Percentiles rank a stretch among this genome's conserved stretches.
phyloP scores from a whole-genome alignment of 2,797 vertebrate genomes.

The Malurus leucopterus region DNA sequence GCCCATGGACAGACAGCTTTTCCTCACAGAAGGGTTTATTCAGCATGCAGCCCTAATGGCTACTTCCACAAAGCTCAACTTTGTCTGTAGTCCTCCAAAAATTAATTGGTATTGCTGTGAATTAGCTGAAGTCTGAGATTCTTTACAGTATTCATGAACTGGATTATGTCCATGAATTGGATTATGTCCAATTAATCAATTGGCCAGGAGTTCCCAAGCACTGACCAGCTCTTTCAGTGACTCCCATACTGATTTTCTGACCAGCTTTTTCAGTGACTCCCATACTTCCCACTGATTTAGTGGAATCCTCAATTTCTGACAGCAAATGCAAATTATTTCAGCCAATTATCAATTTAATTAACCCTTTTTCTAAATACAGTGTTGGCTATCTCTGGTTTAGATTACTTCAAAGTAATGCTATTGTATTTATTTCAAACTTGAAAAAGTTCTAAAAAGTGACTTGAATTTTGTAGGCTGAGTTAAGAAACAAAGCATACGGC shows the following conservation, averaged over 20 bases:
- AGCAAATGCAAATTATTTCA: not conserved
- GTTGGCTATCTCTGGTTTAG: not conserved
- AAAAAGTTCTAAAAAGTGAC: not conserved
- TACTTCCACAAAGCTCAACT: not conserved
- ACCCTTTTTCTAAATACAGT: not conserved
- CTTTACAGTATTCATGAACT: not conserved
- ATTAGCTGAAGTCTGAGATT: not conserved
- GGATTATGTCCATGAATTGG: no score
- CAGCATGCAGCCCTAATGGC: not conserved
- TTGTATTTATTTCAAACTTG: not conserved
- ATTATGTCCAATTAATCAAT: no score
- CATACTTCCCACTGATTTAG: not conserved
- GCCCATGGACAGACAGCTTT: not conserved
- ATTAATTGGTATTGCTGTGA: not conserved
- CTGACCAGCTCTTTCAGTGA: not conserved
- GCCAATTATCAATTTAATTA: not conserved
- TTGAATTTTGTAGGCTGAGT: not conserved
- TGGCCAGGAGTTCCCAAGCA: not conserved
- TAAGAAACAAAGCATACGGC: slow-evolving; percentile 30
- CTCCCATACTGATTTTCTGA: not conserved
- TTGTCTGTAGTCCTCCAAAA: not conserved
- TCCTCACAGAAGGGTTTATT: not conserved
- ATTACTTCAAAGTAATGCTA: not conserved
- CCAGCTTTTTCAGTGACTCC: not conserved
- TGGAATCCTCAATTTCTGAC: not conserved